Evolutionary conservation across 2,113 vertebrate genomes (phyloP).

Genomic region (Marmota flaviventris): DNA sequence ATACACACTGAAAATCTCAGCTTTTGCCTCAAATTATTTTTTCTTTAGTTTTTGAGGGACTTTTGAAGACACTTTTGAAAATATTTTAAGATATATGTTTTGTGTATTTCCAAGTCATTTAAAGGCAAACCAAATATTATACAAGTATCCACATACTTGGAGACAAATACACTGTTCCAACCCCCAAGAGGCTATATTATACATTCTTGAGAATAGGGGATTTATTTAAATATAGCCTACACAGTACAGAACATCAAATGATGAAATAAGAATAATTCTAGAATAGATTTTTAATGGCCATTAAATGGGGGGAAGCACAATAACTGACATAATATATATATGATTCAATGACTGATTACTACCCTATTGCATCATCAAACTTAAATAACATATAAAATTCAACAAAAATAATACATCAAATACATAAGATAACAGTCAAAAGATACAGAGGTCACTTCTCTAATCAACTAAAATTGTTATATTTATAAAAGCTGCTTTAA

Average conservation of each 20-base stretch:
- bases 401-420: conserved; percentile 46
- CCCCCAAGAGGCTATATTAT: neutral
- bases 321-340: neutral
- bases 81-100: neutral
- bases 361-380: neutral
- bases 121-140: neutral
- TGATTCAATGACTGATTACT: neutral
- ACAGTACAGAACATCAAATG: neutral
- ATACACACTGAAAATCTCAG: conserved; percentile 3
- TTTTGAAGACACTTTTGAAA: neutral
- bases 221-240: neutral
- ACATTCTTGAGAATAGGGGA: neutral
- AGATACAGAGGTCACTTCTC: neutral
- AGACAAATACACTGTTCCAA: neutral
- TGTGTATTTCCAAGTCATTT: conserved; percentile 9
- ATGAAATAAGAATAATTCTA: conserved; percentile 1
- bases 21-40: neutral
- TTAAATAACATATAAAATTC: neutral
- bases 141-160: neutral
- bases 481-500: conserved; percentile 26
- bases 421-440: neutral
- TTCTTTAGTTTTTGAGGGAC: neutral
- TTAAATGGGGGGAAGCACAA: neutral
- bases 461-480: conserved; percentile 30
- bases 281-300: neutral